Evolutionary conservation across 2,888 invertebrate genomes (phyloP).

Genomic region (Halictus ligatus): DNA sequence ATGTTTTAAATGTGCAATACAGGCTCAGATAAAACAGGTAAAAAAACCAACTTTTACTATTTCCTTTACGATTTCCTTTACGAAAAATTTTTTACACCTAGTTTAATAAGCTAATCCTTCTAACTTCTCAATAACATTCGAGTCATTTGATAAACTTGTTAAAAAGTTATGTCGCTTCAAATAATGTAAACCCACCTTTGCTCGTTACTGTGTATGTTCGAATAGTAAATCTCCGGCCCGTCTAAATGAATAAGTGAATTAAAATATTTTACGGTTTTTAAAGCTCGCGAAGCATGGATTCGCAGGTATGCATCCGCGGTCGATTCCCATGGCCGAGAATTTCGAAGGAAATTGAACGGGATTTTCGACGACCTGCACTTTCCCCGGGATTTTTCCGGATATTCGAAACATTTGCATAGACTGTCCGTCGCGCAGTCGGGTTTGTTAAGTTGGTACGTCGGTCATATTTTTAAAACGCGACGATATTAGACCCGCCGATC

Average conservation of each 20-base stretch:
- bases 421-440: neutral
- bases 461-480: slow-evolving; percentile 22
- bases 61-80: no score
- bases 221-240: neutral
- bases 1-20: no score
- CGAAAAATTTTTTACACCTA: no score
- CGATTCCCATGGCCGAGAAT: neutral
- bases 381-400: neutral
- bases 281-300: no score
- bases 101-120: no score
- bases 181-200: no score
- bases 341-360: slow-evolving; percentile 11
- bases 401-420: neutral
- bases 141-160: no score
- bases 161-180: no score
- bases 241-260: neutral
- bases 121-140: no score
- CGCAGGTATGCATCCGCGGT: neutral
- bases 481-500: slow-evolving; percentile 7
- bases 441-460: neutral
- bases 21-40: no score
- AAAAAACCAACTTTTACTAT: no score
- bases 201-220: no score
- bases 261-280: neutral
- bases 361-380: neutral